These are phyloP conservation scores for Bufo bufo DNA, from an alignment of 2,113 vertebrate genomes.

Conservation along the genomic window DNA sequence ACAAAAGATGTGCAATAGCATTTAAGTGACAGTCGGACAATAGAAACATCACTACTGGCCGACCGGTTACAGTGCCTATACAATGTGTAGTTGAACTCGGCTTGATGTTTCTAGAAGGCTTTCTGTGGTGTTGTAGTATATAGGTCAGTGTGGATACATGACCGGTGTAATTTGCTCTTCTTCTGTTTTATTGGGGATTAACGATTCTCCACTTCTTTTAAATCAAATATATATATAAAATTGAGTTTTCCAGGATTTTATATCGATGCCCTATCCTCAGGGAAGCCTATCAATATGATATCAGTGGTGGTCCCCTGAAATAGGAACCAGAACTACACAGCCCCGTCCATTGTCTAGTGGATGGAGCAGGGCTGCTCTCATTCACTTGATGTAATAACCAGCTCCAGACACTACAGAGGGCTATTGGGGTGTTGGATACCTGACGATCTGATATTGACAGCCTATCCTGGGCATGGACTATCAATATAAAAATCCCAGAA, in stretches of 20 bases:
- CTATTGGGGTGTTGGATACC: no score
- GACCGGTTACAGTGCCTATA: constrained; percentile 66
- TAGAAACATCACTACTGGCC: constrained; percentile 72
- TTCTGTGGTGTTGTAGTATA: constrained; percentile 39
- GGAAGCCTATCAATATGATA: no score
- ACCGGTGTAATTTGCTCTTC: neutral
- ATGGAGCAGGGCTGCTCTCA: no score
- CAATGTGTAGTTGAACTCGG: constrained; percentile 64
- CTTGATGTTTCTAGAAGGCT: constrained; percentile 63
- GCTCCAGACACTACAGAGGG: no score
- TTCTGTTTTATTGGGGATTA: neutral
- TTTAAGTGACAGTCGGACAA: constrained; percentile 80
- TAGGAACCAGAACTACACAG: no score
- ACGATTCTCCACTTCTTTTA: neutral
- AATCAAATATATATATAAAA: no score
- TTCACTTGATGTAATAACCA: no score
- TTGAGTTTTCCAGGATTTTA: neutral
- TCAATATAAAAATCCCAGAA: neutral
- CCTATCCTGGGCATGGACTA: no score
- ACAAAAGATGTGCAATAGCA: constrained; percentile 72
- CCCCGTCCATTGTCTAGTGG: no score
- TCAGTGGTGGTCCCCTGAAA: no score
- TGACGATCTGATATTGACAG: no score
- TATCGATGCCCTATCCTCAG: neutral
- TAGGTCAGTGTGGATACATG: constrained; percentile 29